These are phyloP conservation scores for Musca domestica DNA, from an alignment of 1,140 invertebrate species.

Conservation along the genomic window DNA sequence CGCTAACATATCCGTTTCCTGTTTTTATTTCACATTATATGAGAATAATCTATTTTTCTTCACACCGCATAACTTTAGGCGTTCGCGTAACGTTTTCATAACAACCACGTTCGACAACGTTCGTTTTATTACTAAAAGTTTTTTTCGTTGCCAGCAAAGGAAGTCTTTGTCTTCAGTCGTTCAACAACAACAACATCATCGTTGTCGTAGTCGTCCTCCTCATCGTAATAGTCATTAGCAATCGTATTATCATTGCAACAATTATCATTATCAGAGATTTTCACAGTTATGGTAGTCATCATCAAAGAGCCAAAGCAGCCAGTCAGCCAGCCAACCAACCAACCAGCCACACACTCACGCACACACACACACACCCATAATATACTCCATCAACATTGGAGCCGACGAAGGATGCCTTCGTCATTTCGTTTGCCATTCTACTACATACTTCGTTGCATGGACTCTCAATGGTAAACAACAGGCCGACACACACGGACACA, in stretches of 20 bases:
- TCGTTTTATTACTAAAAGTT: conserved; percentile 20
- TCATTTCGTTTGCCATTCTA: too few species aligned
- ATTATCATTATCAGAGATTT: too few species aligned
- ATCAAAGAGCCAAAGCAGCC: too few species aligned
- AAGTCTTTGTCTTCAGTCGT: conserved; percentile 17
- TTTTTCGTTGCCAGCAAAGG: conserved; percentile 10
- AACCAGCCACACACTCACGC: background rate
- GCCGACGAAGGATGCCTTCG: too few species aligned
- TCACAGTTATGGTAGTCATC: too few species aligned
- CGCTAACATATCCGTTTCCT: background rate
- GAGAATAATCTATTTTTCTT: too few species aligned
- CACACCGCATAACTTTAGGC: too few species aligned
- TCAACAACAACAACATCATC: background rate
- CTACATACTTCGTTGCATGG: background rate
- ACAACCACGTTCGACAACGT: conserved; percentile 21
- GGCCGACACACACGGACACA: background rate
- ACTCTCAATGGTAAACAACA: background rate
- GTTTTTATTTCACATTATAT: background rate
- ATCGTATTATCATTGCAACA: too few species aligned
- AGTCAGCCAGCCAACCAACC: background rate
- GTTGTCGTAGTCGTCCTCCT: background rate
- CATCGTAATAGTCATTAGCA: background rate
- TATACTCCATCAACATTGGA: too few species aligned
- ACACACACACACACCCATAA: background rate
- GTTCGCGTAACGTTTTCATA: conserved; percentile 2